Percentiles rank a stretch among this genome's conserved stretches.
Evolutionary conservation across 1,140 invertebrate species (phyloP).

Genomic region (Lordiphosa mommai): DNA sequence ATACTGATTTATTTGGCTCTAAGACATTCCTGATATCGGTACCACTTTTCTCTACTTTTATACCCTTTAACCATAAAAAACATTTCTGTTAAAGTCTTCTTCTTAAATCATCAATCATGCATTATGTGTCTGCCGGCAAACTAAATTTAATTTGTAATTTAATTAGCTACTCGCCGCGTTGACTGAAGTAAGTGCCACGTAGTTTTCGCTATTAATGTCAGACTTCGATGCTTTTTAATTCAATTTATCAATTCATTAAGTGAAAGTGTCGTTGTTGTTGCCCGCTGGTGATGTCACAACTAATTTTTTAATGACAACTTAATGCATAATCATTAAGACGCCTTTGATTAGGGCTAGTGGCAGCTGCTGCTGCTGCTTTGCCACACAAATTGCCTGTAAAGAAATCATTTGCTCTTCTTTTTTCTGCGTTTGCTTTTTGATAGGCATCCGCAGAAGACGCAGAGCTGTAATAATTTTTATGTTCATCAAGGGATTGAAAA

Average conservation of each 20-base stretch:
- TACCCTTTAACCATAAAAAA: neutral
- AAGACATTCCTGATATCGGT: too few species aligned
- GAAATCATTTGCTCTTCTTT: slow-evolving; percentile 34
- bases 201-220: slow-evolving; percentile 32
- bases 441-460: slow-evolving; percentile 27
- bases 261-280: slow-evolving; percentile 29
- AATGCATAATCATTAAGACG: slow-evolving; percentile 66
- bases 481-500: slow-evolving; percentile 22
- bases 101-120: slow-evolving; percentile 58
- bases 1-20: too few species aligned
- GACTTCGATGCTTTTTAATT: slow-evolving; percentile 37
- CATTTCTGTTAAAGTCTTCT: neutral
- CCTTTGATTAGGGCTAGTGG: slow-evolving; percentile 9
- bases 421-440: slow-evolving; percentile 18
- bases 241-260: slow-evolving; percentile 72
- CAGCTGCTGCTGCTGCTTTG: slow-evolving; percentile 12
- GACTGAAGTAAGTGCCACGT: slow-evolving; percentile 5
- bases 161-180: slow-evolving; percentile 34
- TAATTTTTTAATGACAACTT: slow-evolving; percentile 73
- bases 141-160: slow-evolving; percentile 64
- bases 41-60: too few species aligned
- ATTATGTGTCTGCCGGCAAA: slow-evolving; percentile 41
- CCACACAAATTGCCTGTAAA: slow-evolving; percentile 29
- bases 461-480: slow-evolving; percentile 58
- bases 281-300: slow-evolving; percentile 39